Evolutionary conservation across 2,797 vertebrate species (phyloP).

Genomic region (Vultur gryphus): DNA sequence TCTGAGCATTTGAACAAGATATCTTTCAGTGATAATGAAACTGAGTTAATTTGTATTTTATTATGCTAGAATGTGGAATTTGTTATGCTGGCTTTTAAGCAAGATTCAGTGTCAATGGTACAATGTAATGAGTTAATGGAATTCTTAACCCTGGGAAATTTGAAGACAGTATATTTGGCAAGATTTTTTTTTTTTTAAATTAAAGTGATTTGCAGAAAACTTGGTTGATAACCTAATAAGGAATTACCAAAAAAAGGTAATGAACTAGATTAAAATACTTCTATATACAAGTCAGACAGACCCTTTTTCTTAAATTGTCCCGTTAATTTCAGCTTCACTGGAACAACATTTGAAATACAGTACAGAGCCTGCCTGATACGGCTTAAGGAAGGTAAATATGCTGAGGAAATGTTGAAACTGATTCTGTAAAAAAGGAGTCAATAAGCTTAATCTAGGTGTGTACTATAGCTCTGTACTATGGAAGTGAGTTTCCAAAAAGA

Average conservation of each 20-base stretch:
- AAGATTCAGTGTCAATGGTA: neutral
- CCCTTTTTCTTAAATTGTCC: neutral
- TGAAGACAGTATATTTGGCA: neutral
- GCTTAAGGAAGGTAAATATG: neutral
- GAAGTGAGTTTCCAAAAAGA: neutral
- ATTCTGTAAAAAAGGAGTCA: neutral
- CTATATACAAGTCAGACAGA: neutral
- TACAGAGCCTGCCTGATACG: neutral
- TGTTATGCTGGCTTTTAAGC: neutral
- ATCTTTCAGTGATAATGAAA: neutral
- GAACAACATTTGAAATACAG: neutral
- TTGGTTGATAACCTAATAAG: neutral
- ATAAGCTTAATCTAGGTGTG: neutral
- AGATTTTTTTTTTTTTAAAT: neutral
- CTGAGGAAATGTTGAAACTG: neutral
- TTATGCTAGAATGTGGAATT: neutral
- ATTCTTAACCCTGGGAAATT: neutral
- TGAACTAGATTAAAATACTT: neutral
- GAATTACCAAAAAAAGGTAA: neutral
- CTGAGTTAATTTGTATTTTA: neutral
- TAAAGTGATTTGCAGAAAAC: neutral
- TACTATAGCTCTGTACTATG: neutral
- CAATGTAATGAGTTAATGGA: neutral
- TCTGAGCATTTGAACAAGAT: neutral
- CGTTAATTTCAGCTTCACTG: neutral